These are phyloP conservation scores for Gambelia wislizenii DNA, from an alignment of 2,797 vertebrate genomes.

Conservation along the genomic window DNA sequence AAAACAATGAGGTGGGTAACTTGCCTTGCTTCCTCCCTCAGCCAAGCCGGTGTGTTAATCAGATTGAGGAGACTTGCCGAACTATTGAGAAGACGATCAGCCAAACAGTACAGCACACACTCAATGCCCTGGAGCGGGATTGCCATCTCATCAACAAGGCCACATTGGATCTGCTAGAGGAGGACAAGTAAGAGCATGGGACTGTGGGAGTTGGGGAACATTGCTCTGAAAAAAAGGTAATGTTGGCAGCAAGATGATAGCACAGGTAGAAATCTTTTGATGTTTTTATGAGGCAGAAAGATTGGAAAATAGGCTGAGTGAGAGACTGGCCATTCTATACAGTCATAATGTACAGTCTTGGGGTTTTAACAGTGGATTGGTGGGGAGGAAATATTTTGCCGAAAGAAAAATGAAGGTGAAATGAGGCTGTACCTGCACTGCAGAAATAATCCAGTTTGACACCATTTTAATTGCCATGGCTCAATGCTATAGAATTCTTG, in stretches of 20 bases:
- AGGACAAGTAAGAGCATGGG: constrained; percentile 74
- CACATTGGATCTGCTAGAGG: constrained; percentile 72
- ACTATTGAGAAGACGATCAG: constrained; percentile 88
- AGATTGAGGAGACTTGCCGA: constrained; percentile 86
- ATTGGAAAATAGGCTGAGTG: neutral
- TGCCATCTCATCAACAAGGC: constrained; percentile 84
- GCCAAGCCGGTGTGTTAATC: constrained; percentile 88
- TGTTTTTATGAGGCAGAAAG: neutral
- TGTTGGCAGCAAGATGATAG: neutral
- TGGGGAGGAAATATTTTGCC: neutral
- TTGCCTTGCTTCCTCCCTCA: constrained; percentile 45
- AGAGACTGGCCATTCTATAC: neutral
- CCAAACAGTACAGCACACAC: constrained; percentile 87
- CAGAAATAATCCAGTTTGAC: no score
- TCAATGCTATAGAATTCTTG: no score
- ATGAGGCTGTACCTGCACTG: no score
- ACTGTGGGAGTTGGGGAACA: neutral
- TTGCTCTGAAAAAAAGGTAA: neutral
- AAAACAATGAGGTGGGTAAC: neutral
- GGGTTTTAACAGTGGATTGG: no score
- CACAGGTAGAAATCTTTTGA: neutral
- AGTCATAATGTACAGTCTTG: no score
- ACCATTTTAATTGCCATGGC: no score
- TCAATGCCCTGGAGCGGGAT: constrained; percentile 87
- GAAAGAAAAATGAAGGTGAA: neutral